Evolutionary conservation across 1,140 invertebrate species (phyloP).

Genomic region (Nebria ingens): DNA sequence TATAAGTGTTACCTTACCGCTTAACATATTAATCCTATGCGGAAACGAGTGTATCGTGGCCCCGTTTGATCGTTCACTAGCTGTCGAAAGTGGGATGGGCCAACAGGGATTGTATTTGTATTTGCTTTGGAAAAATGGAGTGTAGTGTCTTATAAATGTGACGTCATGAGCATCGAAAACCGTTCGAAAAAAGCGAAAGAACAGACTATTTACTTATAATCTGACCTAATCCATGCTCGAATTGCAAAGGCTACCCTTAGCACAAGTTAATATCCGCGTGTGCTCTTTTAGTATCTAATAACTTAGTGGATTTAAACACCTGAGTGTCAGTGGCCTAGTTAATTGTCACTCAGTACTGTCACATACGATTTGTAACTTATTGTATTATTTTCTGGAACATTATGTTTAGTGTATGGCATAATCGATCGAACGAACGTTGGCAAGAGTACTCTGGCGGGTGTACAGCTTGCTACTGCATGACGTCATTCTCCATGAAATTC

Average conservation of each 20-base stretch:
- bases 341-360: no score
- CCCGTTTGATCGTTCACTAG: not conserved
- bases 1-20: not conserved
- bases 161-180: no score
- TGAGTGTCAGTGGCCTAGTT: no score
- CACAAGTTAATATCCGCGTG: no score
- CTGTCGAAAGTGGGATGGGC: not conserved
- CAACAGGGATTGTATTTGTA: not conserved
- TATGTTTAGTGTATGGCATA: not conserved
- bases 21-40: not conserved
- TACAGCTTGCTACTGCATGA: slow-evolving; percentile 16
- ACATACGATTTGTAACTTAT: no score
- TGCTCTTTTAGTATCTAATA: no score
- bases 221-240: no score
- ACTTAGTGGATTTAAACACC: no score
- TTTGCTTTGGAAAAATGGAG: no score
- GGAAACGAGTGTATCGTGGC: not conserved
- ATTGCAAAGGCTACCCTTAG: no score
- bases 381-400: not conserved
- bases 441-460: slow-evolving; percentile 8
- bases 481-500: slow-evolving; percentile 25
- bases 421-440: slow-evolving; percentile 7
- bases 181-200: no score
- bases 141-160: not conserved
- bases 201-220: no score